Conservation (phyloP, 2,888 invertebrate genomes). For the Ligdia adustata region DNA sequence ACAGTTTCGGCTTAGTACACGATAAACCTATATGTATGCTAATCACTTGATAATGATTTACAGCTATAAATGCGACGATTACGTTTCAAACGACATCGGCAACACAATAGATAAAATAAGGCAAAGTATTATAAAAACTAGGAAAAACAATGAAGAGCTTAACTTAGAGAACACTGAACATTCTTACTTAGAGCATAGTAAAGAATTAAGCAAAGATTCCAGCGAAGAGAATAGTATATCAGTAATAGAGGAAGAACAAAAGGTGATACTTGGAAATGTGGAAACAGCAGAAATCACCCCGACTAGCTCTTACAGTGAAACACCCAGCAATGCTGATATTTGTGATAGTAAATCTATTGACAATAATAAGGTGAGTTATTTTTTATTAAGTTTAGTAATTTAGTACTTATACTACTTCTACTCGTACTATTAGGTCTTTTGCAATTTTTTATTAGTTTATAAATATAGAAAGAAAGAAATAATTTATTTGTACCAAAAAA, state of each 20-base stretch:
- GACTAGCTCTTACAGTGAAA: conserved; percentile 50
- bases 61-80: conserved; percentile 92
- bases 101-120: conserved; percentile 84
- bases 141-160: conserved; percentile 46
- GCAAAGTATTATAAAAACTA: conserved; percentile 68
- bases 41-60: too few relatives aligned
- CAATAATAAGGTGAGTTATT: conserved; percentile 61
- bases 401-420: too few relatives aligned
- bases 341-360: conserved; percentile 59
- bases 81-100: conserved; percentile 88
- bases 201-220: conserved; percentile 53
- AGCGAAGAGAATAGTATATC: conserved; percentile 41
- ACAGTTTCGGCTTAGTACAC: too few relatives aligned
- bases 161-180: conserved; percentile 50
- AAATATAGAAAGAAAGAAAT: too few relatives aligned
- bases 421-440: too few relatives aligned
- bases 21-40: too few relatives aligned
- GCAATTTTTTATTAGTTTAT: too few relatives aligned
- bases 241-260: conserved; percentile 12
- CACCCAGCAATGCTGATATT: conserved; percentile 44
- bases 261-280: conserved; percentile 28
- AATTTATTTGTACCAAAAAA: too few relatives aligned
- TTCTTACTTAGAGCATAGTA: conserved; percentile 51
- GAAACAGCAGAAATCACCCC: conserved; percentile 36
- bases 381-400: too few relatives aligned